Base-by-base conservation (phyloP, 2,113 vertebrate genomes). In the Urocynchramus pylzowi region DNA sequence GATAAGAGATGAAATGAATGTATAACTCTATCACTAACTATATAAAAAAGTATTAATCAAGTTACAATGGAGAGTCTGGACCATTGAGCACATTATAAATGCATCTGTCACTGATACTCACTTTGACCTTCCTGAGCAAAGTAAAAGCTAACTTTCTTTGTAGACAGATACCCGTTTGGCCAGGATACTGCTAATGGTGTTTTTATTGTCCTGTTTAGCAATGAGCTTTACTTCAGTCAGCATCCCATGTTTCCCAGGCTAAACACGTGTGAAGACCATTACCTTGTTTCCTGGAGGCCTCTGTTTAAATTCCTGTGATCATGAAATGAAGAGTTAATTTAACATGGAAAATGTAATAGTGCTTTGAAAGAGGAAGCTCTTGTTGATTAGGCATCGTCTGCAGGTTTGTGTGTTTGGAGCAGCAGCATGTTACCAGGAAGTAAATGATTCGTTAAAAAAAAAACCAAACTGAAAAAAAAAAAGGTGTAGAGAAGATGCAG, bases 291-390 rank as follows among this genome's bases (percentile, higher is more conserved):
- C 89, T 78, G 93, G 47, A 91, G 87, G 84, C 57, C 39, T 83
- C 69, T 82, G n/a, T 60, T 90, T 53, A 60, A 94, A 71, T 92
- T 96, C 87, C 93, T 95, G 81, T 83, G 47, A 77, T 93, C 22
- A 21, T 5, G 2, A 69, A 94, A 84, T 90, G 22, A 86, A 61
- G 70, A 75, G 35, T 95, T 94, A 90, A 92, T 88, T 90, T 86
- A 71, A 90, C 4, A 7, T 67, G 79, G 87, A 93, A 97, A 94
- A 84, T 92, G 30, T 22, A 97, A 52, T 53, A 85, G 9, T 64
- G 77, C 53, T 90, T 94, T 92, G 73, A 96, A 97, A 96, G 84
- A 97, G 96, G 96, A 97, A 97, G 92, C 89, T 83, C 87, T 97
- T 81, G 37, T 89, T 87, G 79, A 56, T 95, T 83, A 92, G 92